Evolutionary conservation across 2,888 invertebrate species (phyloP).

Genomic region (Drosophila crucigera): DNA sequence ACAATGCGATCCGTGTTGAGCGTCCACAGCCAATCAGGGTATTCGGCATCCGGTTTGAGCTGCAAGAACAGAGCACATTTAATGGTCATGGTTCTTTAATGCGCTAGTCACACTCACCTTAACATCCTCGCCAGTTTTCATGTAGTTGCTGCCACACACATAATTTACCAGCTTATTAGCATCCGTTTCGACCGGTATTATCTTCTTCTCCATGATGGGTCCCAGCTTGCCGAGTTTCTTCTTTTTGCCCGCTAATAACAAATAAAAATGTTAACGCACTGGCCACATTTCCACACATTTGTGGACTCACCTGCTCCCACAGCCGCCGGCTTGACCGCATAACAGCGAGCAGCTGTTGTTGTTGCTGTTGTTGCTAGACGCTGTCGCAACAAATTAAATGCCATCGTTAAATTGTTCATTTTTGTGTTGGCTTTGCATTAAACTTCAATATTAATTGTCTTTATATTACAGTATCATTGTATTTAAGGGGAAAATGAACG

Average conservation of each 20-base stretch:
- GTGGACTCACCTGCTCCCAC: conserved; percentile 60
- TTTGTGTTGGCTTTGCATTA: conserved; percentile 1
- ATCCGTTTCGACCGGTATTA: conserved; percentile 94
- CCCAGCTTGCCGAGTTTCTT: conserved; percentile 88
- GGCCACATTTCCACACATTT: neutral
- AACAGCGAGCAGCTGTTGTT: conserved; percentile 46
- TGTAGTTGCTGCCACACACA: conserved; percentile 95
- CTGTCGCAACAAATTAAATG: conserved; percentile 49
- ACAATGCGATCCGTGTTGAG: conserved; percentile 88
- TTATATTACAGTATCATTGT: conserved; percentile 19
- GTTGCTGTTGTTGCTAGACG: conserved; percentile 27
- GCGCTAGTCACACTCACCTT: conserved; percentile 85
- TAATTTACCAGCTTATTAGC: conserved; percentile 90
- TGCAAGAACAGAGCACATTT: conserved; percentile 42
- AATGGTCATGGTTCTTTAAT: neutral
- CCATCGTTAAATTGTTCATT: conserved; percentile 53
- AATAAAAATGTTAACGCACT: neutral
- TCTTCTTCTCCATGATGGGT: conserved; percentile 89
- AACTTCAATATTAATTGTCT: conserved; percentile 11
- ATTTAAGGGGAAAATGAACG: conserved; percentile 22
- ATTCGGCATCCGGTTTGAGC: conserved; percentile 91
- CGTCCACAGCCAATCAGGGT: conserved; percentile 97
- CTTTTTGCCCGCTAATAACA: conserved; percentile 84
- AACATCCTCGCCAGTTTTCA: conserved; percentile 92
- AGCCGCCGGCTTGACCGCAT: conserved; percentile 68